A percentile compares a stretch with the other conserved stretches of the same genome.
phyloP scores from a whole-genome alignment of 2,797 vertebrate species.

The Pipistrellus pygmaeus region DNA sequence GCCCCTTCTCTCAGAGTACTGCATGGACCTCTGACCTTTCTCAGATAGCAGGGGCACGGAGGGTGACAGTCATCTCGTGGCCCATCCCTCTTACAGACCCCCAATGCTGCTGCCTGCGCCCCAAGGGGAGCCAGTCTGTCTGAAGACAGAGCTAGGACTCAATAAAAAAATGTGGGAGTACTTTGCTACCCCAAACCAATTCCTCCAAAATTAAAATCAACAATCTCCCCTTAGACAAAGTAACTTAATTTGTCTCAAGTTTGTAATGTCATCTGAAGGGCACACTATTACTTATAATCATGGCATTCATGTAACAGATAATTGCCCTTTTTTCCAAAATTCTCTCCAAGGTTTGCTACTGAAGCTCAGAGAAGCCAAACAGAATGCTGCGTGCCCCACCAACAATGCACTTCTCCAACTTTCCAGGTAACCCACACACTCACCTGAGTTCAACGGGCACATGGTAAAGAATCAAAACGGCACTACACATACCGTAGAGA shows the following conservation, averaged over 20 bases:
- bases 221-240: neutral
- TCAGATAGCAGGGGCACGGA: neutral
- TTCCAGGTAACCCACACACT: neutral
- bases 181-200: neutral
- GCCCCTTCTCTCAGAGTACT: neutral
- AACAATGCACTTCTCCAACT: neutral
- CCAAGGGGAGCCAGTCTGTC: neutral
- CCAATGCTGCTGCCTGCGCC: neutral
- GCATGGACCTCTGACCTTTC: neutral
- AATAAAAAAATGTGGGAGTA: neutral
- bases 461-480: neutral
- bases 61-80: neutral
- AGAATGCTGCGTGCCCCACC: neutral
- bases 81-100: neutral
- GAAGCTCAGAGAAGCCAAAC: neutral
- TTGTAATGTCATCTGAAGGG: neutral
- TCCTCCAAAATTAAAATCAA: slow-evolving; percentile 8
- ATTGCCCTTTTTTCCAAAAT: neutral
- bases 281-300: neutral
- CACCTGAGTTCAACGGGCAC: neutral
- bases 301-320: neutral
- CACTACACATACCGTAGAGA: slow-evolving; percentile 93
- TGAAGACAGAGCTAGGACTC: neutral
- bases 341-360: neutral
- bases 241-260: neutral